These are phyloP conservation scores for Agrochola circellaris DNA, from an alignment of 2,888 invertebrate species.

Conservation along the genomic window DNA sequence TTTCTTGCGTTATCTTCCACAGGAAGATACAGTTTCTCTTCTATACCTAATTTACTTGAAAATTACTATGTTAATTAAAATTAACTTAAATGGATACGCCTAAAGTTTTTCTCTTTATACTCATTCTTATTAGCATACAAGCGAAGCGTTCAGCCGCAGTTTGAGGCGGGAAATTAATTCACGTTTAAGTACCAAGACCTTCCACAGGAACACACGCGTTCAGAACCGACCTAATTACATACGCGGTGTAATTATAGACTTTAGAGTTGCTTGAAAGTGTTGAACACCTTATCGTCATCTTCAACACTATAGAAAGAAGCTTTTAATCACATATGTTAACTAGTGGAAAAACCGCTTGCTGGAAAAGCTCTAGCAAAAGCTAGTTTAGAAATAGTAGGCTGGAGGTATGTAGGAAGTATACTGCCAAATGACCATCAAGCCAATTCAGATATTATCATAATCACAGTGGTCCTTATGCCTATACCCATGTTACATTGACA, in stretches of 20 bases:
- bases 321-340: constrained; percentile 6
- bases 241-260: constrained; percentile 45
- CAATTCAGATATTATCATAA: too few species aligned
- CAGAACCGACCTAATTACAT: constrained; percentile 52
- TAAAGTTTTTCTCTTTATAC: constrained; percentile 32
- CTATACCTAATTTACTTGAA: neutral
- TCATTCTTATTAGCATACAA: constrained; percentile 51
- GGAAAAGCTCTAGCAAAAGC: neutral
- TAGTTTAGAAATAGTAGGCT: too few species aligned
- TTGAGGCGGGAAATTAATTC: constrained; percentile 55
- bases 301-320: neutral
- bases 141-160: constrained; percentile 33
- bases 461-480: too few species aligned
- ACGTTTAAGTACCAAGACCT: constrained; percentile 46
- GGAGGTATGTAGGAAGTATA: too few species aligned
- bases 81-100: constrained; percentile 5
- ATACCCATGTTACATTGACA: too few species aligned
- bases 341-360: neutral
- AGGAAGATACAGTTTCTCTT: neutral
- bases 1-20: too few species aligned
- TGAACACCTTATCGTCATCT: constrained; percentile 39
- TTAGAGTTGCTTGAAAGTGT: constrained; percentile 32
- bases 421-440: too few species aligned
- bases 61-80: constrained; percentile 11
- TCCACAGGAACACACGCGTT: constrained; percentile 44